A percentile compares a stretch with the other conserved stretches of the same genome.
phyloP scores from a whole-genome alignment of 2,797 vertebrate genomes.

The Ctenochaetus hawaiiensis region DNA sequence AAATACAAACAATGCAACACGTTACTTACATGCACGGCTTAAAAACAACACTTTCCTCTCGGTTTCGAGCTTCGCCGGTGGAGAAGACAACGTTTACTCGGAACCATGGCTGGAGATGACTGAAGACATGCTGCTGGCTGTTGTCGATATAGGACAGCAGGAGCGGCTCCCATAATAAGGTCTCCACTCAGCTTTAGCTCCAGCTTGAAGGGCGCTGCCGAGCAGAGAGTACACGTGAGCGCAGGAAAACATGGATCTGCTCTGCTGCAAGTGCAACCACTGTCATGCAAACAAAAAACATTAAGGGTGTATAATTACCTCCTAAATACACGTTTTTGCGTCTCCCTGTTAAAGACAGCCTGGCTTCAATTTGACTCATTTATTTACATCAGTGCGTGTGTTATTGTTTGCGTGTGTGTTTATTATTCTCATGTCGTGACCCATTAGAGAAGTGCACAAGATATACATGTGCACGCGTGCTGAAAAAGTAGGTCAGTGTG shows the following conservation, averaged over 20 bases:
- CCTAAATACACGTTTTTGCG: neutral
- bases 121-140: conserved; percentile 41
- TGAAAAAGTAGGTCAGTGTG: conserved; percentile 79
- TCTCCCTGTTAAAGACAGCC: neutral
- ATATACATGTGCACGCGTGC: conserved; percentile 15
- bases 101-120: conserved; percentile 53
- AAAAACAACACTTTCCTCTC: neutral
- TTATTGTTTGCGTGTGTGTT: neutral
- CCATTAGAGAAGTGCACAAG: neutral
- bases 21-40: conserved; percentile 42
- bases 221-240: conserved; percentile 66
- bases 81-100: conserved; percentile 12
- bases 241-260: conserved; percentile 55
- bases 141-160: conserved; percentile 55
- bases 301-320: neutral
- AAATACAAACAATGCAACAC: neutral
- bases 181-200: conserved; percentile 44
- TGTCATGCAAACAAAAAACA: neutral
- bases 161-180: conserved; percentile 65
- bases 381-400: neutral
- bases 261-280: conserved; percentile 14
- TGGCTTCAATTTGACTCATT: neutral
- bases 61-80: neutral
- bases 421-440: conserved; percentile 10
- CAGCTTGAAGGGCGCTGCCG: conserved; percentile 59